These are phyloP conservation scores for Pissodes strobi DNA, from an alignment of 1,140 invertebrate genomes.

Conservation along the genomic window DNA sequence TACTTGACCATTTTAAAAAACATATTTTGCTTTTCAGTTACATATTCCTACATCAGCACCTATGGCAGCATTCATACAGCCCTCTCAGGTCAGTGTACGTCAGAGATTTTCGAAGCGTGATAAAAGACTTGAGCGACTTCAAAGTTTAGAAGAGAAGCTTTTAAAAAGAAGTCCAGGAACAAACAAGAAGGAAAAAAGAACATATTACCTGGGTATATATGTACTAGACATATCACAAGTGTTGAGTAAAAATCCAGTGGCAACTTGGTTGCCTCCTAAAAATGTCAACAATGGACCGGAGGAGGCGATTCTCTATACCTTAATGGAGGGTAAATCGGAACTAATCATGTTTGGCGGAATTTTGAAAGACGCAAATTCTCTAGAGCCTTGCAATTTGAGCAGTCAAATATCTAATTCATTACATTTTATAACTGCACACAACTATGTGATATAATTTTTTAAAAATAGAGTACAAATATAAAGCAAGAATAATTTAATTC, in stretches of 20 bases:
- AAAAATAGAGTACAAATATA: background rate
- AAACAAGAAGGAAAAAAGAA: constrained; percentile 39
- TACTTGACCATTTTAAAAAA: too few species aligned
- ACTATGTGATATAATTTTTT: constrained; percentile 68
- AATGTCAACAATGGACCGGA: constrained; percentile 73
- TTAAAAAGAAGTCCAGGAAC: constrained; percentile 18
- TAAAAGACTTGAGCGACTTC: constrained; percentile 39
- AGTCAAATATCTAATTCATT: constrained; percentile 76
- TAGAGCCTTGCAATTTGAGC: constrained; percentile 54
- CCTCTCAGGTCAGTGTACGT: background rate
- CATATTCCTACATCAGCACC: constrained; percentile 10
- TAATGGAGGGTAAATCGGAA: constrained; percentile 88
- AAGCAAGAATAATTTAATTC: too few species aligned
- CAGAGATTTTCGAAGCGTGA: constrained; percentile 18
- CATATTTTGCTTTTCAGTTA: constrained; percentile 36
- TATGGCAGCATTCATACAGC: constrained; percentile 32
- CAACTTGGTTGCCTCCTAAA: constrained; percentile 78
- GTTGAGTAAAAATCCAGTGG: constrained; percentile 65
- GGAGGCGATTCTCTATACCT: constrained; percentile 86
- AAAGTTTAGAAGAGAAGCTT: constrained; percentile 42
- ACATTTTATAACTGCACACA: constrained; percentile 77
- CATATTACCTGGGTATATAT: constrained; percentile 70
- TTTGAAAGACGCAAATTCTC: constrained; percentile 70
- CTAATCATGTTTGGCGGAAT: constrained; percentile 94
- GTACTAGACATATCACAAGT: constrained; percentile 83